Percentiles rank a stretch among this genome's conserved stretches.
Conservation (phyloP, 1,140 invertebrate species). For the Drosophila bocki region DNA sequence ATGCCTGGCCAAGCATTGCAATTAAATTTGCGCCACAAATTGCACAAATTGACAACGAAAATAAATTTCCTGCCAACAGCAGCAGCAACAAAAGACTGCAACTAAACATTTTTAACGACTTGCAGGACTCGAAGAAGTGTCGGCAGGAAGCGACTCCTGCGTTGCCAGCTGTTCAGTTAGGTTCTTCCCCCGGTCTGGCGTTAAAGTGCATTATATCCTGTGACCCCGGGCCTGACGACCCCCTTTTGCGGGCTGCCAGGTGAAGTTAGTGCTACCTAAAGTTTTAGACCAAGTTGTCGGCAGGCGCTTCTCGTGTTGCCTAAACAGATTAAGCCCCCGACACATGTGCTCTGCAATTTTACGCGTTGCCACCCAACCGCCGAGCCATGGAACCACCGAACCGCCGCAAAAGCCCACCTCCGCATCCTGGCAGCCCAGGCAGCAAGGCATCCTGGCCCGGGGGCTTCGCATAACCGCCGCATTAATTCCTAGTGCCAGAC, state of each 20-base stretch:
- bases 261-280: conserved; percentile 79
- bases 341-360: conserved; percentile 79
- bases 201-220: conserved; percentile 72
- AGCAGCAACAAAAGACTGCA: conserved; percentile 30
- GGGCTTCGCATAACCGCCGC: conserved; percentile 75
- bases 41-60: conserved; percentile 54
- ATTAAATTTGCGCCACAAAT: conserved; percentile 42
- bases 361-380: conserved; percentile 65
- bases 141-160: conserved; percentile 17
- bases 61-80: conserved; percentile 41
- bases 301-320: conserved; percentile 73
- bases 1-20: conserved; percentile 29
- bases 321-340: conserved; percentile 81
- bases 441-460: conserved; percentile 23
- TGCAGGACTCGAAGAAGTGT: conserved; percentile 14
- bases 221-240: background rate
- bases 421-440: conserved; percentile 5
- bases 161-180: conserved; percentile 20
- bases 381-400: conserved; percentile 11
- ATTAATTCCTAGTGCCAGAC: conserved; percentile 83
- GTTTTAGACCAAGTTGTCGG: conserved; percentile 76
- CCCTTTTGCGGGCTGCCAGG: conserved; percentile 52
- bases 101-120: conserved; percentile 60
- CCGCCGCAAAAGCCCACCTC: conserved; percentile 12
- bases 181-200: conserved; percentile 10